Conservation (phyloP, 2,888 invertebrate species). For the Spicauda simplicius region DNA sequence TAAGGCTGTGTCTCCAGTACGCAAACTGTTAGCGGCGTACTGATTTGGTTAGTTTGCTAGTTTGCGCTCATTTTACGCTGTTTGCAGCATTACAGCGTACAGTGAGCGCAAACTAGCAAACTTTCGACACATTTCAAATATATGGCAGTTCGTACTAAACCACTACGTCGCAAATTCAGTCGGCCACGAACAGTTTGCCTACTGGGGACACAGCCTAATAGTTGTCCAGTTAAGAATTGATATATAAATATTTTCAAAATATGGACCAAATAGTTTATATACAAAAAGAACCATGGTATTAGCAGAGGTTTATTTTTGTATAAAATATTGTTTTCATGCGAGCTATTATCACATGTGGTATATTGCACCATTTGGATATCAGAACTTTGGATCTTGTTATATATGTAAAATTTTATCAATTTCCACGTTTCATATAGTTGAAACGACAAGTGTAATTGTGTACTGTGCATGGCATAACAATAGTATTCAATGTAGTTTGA, state of each 20-base stretch:
- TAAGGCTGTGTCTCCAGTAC: not conserved
- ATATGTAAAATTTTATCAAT: constrained; percentile 75
- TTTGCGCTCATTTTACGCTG: too few relatives aligned
- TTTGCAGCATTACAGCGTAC: too few relatives aligned
- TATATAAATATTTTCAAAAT: not conserved
- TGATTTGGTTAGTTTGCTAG: too few relatives aligned
- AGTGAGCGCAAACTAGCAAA: too few relatives aligned
- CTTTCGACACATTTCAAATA: too few relatives aligned
- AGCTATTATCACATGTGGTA: constrained; percentile 9
- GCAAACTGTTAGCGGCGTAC: too few relatives aligned
- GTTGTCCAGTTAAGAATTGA: constrained; percentile 15
- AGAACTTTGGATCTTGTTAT: constrained; percentile 67
- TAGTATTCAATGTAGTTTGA: constrained; percentile 46
- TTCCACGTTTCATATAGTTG: constrained; percentile 55
- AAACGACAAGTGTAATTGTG: constrained; percentile 41
- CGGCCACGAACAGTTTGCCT: too few relatives aligned
- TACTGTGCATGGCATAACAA: constrained; percentile 50
- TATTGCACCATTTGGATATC: constrained; percentile 19
- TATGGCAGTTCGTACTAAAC: too few relatives aligned
- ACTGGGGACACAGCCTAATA: too few relatives aligned
- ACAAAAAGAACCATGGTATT: constrained; percentile 1
- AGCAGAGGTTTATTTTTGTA: constrained; percentile 28
- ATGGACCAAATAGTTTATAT: constrained; percentile 16
- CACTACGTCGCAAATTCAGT: too few relatives aligned
- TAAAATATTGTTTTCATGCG: not conserved